Evolutionary conservation across 1,140 invertebrate genomes (phyloP).

Genomic region (Diorhabda carinulata): DNA sequence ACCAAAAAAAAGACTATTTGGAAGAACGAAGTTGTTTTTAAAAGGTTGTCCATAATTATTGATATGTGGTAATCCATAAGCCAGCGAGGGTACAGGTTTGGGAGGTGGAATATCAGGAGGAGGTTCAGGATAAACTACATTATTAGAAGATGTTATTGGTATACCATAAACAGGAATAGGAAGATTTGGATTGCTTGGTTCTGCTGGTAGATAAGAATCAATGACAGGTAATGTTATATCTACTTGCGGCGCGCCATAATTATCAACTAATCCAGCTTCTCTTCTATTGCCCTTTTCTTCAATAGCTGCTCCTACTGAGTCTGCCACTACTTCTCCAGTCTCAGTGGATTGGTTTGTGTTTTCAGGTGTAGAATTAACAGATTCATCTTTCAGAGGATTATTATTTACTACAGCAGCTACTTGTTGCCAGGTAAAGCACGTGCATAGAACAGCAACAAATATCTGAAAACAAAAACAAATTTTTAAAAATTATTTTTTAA

Average conservation of each 20-base stretch:
- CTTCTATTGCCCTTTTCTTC: constrained; percentile 50
- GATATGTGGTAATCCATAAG: constrained; percentile 40
- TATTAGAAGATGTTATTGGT: constrained; percentile 48
- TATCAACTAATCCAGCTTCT: constrained; percentile 51
- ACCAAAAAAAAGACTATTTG: constrained; percentile 30
- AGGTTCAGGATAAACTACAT: constrained; percentile 50
- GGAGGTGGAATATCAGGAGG: constrained; percentile 50
- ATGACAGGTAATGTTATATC: constrained; percentile 30
- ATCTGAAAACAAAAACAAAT: constrained; percentile 37
- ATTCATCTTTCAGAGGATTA: constrained; percentile 27
- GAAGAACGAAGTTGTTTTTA: background rate
- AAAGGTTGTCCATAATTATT: constrained; percentile 11
- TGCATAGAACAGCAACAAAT: constrained; percentile 36
- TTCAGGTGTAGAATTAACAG: constrained; percentile 5
- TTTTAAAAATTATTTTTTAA: background rate
- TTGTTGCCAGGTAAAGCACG: constrained; percentile 34
- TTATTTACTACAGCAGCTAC: constrained; percentile 43
- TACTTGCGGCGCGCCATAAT: constrained; percentile 51
- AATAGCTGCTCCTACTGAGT: constrained; percentile 31
- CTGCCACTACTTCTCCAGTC: constrained; percentile 23
- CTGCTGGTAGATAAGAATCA: constrained; percentile 43
- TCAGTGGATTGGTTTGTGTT: constrained; percentile 18
- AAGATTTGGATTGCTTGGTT: constrained; percentile 47
- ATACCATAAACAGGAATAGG: constrained; percentile 55
- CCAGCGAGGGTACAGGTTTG: constrained; percentile 18